phyloP scores from a whole-genome alignment of 2,797 vertebrate genomes.

The Etheostoma nigrum region DNA sequence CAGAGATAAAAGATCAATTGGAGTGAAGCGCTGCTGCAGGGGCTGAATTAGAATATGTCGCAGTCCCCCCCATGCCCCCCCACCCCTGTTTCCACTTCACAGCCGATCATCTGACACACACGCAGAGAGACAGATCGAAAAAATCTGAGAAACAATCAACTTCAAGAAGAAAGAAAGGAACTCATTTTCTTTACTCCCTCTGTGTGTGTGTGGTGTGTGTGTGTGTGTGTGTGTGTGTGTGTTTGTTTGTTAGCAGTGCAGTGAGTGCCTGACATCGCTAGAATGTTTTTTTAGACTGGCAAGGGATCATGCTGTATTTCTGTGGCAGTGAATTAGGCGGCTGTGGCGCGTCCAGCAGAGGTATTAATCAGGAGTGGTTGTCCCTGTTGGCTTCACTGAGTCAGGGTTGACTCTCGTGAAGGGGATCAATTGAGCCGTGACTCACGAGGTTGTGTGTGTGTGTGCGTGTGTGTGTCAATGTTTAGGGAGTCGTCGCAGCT shows the following conservation, averaged over 20 bases:
- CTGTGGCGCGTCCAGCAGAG: constrained; percentile 37
- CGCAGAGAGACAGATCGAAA: constrained; percentile 2
- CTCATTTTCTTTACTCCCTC: constrained; percentile 27
- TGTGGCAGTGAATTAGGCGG: constrained; percentile 47
- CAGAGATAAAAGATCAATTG: constrained; percentile 71
- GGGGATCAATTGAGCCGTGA: constrained; percentile 66
- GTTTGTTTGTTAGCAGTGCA: not conserved
- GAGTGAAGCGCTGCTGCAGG: constrained; percentile 67
- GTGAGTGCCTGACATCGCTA: not conserved
- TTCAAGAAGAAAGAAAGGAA: constrained; percentile 16
- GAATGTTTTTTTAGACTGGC: constrained; percentile 19
- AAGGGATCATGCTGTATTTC: constrained; percentile 37
- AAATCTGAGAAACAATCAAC: constrained; percentile 53
- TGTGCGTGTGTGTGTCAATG: constrained; percentile 16
- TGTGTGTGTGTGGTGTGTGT: not conserved
- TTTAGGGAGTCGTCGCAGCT: constrained; percentile 37
- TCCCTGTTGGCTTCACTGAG: constrained; percentile 46
- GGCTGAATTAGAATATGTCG: constrained; percentile 79
- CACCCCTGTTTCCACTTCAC: constrained; percentile 36
- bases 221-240: not conserved
- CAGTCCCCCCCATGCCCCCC: constrained; percentile 41
- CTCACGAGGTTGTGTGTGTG: constrained; percentile 27
- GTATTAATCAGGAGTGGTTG: constrained; percentile 62
- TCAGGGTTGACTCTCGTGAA: constrained; percentile 61
- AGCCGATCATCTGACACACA: constrained; percentile 43